Percentiles rank a stretch among this genome's conserved stretches.
Evolutionary conservation across 2,888 invertebrate species (phyloP).

Genomic region (Micropterix aruncella): DNA sequence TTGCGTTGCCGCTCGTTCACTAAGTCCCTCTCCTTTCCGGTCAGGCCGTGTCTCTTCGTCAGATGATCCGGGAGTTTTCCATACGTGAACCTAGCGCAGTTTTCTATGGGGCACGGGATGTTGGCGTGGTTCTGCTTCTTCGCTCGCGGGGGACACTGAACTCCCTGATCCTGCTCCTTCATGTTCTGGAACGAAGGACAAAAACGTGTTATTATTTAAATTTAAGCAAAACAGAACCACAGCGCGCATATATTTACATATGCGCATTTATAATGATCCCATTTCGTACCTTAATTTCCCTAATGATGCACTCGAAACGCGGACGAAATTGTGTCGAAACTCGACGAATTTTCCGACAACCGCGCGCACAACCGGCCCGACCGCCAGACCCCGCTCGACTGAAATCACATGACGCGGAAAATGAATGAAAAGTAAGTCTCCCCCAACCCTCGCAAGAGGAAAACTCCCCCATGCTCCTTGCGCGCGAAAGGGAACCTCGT

Average conservation of each 20-base stretch:
- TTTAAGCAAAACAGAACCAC: too few species aligned
- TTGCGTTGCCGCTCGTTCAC: conserved; percentile 37
- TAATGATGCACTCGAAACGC: too few species aligned
- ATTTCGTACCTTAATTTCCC: too few species aligned
- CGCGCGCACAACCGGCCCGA: background rate
- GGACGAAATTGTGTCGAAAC: too few species aligned
- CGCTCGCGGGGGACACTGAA: conserved; percentile 21
- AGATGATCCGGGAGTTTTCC: conserved; percentile 37
- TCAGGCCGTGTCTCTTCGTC: conserved; percentile 35
- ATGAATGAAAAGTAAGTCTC: background rate
- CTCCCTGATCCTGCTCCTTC: background rate
- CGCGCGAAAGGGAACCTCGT: too few species aligned
- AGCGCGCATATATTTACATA: too few species aligned
- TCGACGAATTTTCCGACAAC: too few species aligned
- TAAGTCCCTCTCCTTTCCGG: conserved; percentile 32
- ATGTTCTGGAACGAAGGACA: background rate
- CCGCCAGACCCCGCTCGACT: background rate
- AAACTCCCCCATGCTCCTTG: too few species aligned
- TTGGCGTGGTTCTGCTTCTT: conserved; percentile 40
- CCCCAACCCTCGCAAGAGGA: too few species aligned
- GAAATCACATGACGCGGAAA: background rate
- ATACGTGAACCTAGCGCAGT: conserved; percentile 37
- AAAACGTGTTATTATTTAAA: too few species aligned
- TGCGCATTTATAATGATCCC: too few species aligned
- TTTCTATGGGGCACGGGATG: conserved; percentile 38